Evolutionary conservation across 1,140 invertebrate species (phyloP), one percentile per base, ranked within the genome.

Genomic region (Musca vetustissima): DNA sequence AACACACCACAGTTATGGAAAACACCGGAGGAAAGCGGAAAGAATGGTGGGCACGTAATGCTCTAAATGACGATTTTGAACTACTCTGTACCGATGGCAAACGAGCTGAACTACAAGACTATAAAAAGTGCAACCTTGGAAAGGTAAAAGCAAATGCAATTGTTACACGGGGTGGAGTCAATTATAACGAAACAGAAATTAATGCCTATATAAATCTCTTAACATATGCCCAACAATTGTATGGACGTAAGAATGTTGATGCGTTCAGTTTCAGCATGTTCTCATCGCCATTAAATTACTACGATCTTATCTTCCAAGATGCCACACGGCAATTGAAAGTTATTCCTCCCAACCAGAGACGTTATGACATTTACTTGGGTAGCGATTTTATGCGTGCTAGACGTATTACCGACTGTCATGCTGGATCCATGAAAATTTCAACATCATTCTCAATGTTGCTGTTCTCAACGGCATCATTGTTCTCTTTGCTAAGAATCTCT

Each of bases 211-310:
- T 93, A 7, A 96, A 96, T 80, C 84, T 97, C 1, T 91, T 97
- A 75, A 86, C 94, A 53, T 96, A 96, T 77, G 93, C 94, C 0
- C 94, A 96, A 76, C 94, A 96, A 74, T 89, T 93, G 72, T 97
- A 96, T 79, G 94, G 94, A 0, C 85, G 92, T 9, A 94, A 93
- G 74, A 89, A 90, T 70, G 85, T 88, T 32, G 92, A 96, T 81
- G 92, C 94, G 61, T 96, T 95, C 76, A 92, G 92, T 75, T 95
- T 94, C 78, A 93, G 92, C 71, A 94, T 97, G 93, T 97, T 95
- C 80, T 90, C 88, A 66, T 96, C 94, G 0, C 82, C 85, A 15
- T 86, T 90, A 2, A 92, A 92, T 0, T 93, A 90, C 77, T 89
- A 90, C 55, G 94, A 97, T 84, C 83, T 97, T 0, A 97, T 97